Evolutionary conservation across 2,888 invertebrate genomes (phyloP).

Genomic region (Anthophora plumipes): DNA sequence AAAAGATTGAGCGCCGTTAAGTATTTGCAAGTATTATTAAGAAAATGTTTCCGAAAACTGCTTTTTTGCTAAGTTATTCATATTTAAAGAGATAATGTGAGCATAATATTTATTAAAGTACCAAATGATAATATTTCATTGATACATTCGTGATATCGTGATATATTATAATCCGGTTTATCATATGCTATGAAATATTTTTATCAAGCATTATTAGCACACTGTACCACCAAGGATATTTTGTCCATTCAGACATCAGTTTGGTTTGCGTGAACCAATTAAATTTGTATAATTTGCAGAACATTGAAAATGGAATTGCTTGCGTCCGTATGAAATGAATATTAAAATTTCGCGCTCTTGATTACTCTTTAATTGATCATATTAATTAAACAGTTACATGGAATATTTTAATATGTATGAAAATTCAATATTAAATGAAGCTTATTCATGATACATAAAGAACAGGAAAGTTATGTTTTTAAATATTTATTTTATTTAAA

Average conservation of each 20-base stretch:
- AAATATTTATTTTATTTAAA: not conserved
- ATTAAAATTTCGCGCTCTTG: not conserved
- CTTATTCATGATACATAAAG: too few relatives aligned
- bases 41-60: not conserved
- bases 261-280: not conserved
- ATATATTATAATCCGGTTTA: not conserved
- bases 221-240: conserved; percentile 1
- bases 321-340: not conserved
- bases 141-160: not conserved
- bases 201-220: not conserved
- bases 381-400: not conserved
- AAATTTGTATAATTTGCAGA: not conserved
- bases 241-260: conserved; percentile 5
- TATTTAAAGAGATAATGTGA: not conserved
- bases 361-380: not conserved
- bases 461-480: too few relatives aligned
- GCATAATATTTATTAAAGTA: not conserved
- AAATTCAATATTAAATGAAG: too few relatives aligned
- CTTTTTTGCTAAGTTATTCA: not conserved
- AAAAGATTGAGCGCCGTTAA: not conserved
- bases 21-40: not conserved
- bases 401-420: too few relatives aligned
- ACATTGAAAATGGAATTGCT: not conserved
- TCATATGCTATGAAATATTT: not conserved
- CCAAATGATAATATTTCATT: not conserved